Percentiles rank a stretch among this genome's conserved stretches.
phyloP scores from a whole-genome alignment of 1,140 invertebrate species.

The Ruditapes philippinarum region DNA sequence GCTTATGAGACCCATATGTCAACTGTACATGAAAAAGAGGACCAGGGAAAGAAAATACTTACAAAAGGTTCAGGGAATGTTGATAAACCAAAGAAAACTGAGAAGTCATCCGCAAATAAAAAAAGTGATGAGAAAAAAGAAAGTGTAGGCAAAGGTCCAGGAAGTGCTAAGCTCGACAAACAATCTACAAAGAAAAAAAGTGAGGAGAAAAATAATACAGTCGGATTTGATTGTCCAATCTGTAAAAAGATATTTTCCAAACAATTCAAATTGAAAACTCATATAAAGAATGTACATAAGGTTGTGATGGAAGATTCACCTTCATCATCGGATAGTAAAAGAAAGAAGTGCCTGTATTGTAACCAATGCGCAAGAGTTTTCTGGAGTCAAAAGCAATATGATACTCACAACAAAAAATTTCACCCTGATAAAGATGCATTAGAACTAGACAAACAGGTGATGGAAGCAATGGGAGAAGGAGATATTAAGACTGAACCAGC shows the following conservation, averaged over 20 bases:
- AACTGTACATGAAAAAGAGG: background rate
- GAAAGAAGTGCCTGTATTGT: slow-evolving; percentile 54
- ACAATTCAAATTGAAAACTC: background rate
- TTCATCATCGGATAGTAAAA: background rate
- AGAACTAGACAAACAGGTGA: slow-evolving; percentile 54
- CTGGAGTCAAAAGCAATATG: slow-evolving; percentile 34
- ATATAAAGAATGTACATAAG: slow-evolving; percentile 46
- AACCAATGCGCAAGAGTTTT: slow-evolving; percentile 32
- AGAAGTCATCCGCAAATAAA: background rate
- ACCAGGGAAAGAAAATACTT: background rate
- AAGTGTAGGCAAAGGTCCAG: background rate
- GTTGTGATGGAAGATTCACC: background rate
- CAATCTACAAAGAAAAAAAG: background rate
- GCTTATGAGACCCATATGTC: background rate
- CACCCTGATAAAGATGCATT: slow-evolving; percentile 36
- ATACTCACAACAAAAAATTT: background rate
- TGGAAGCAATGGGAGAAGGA: background rate
- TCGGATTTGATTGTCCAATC: slow-evolving; percentile 16
- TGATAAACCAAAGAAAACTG: background rate
- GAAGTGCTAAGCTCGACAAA: background rate
- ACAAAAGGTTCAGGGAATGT: background rate
- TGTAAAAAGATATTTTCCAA: slow-evolving; percentile 9
- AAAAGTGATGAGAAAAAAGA: no score
- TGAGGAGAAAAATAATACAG: background rate
- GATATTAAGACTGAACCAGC: slow-evolving; percentile 39